These are phyloP conservation scores for Urocitellus parryii DNA, from an alignment of 2,113 vertebrate species.

Conservation along the genomic window DNA sequence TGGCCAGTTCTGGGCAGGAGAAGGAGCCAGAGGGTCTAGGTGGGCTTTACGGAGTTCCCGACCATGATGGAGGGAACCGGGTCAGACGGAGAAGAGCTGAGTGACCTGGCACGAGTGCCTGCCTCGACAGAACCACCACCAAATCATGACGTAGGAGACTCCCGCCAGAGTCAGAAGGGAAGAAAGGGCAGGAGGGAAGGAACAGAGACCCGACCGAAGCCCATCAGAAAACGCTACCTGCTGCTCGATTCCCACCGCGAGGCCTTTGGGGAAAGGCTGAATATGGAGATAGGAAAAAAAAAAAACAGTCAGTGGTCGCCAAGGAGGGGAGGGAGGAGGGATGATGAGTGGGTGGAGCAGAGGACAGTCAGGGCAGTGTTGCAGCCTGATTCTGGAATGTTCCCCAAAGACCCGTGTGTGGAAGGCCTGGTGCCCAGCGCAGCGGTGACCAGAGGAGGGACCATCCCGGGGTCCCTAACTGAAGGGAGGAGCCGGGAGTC, in stretches of 20 bases:
- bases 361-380: neutral
- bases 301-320: neutral
- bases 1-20: neutral
- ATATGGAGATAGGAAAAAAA: neutral
- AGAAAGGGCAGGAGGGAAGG: neutral
- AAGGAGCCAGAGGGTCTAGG: neutral
- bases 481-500: neutral
- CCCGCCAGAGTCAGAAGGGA: neutral
- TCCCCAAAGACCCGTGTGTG: neutral
- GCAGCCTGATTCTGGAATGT: neutral
- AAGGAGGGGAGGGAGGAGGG: too few species aligned
- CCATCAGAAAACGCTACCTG: neutral
- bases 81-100: neutral
- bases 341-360: neutral
- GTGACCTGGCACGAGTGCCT: neutral
- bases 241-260: neutral
- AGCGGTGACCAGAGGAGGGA: neutral
- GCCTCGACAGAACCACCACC: neutral
- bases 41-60: neutral
- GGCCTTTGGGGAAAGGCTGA: neutral
- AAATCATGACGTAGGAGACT: neutral
- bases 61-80: neutral
- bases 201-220: neutral
- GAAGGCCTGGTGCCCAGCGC: neutral
- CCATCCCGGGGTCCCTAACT: neutral